A percentile compares a stretch with the other conserved stretches of the same genome.
These are phyloP conservation scores for Albula glossodonta DNA, from an alignment of 2,113 vertebrate species.

Conservation along the genomic window DNA sequence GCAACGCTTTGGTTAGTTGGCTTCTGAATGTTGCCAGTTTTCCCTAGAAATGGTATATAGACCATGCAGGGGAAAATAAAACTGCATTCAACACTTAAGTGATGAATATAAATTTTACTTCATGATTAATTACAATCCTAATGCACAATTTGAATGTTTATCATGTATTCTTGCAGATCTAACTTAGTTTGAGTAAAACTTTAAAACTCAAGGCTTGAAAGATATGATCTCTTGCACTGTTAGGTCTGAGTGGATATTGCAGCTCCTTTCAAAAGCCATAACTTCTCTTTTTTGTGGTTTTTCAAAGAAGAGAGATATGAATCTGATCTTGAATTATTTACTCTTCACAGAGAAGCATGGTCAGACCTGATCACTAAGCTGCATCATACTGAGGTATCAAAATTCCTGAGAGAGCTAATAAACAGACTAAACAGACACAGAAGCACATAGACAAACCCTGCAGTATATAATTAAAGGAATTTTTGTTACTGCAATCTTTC, in stretches of 20 bases:
- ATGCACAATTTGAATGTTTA: too few relatives aligned
- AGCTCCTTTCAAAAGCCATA: background rate
- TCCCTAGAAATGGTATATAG: too few relatives aligned
- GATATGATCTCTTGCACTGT: background rate
- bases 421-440: constrained; percentile 56
- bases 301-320: constrained; percentile 15
- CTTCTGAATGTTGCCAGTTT: too few relatives aligned
- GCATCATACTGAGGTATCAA: background rate
- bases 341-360: constrained; percentile 47
- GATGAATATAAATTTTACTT: too few relatives aligned
- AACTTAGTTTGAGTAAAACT: background rate
- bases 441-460: constrained; percentile 36
- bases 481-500: constrained; percentile 53
- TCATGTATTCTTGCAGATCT: too few relatives aligned
- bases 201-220: background rate
- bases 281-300: background rate
- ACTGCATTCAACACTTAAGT: too few relatives aligned
- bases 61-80: too few relatives aligned
- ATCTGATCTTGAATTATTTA: constrained; percentile 55
- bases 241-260: background rate
- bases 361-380: constrained; percentile 29
- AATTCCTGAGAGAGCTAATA: constrained; percentile 47
- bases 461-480: constrained; percentile 56
- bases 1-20: too few relatives aligned
- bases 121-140: too few relatives aligned